Percentiles rank a stretch among this genome's conserved stretches.
These are phyloP conservation scores for Apteryx mantelli DNA, from an alignment of 2,113 vertebrate genomes.

Conservation along the genomic window DNA sequence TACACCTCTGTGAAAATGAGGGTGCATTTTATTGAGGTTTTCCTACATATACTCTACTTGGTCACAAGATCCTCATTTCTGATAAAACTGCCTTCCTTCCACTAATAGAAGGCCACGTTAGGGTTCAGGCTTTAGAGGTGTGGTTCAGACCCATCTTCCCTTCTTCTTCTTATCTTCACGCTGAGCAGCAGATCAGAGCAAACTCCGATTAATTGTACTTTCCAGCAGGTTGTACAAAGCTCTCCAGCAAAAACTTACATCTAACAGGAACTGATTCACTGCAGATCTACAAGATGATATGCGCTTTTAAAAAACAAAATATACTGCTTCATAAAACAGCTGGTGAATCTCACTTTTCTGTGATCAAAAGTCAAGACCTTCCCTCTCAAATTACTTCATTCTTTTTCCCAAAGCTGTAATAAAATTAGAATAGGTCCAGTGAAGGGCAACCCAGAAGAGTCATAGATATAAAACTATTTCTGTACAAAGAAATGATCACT, in stretches of 20 bases:
- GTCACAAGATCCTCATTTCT: neutral
- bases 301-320: neutral
- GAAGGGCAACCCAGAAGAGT: neutral
- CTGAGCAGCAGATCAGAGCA: neutral
- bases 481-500: neutral
- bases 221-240: conserved; percentile 1
- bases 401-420: neutral
- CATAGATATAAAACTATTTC: neutral
- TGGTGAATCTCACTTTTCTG: neutral
- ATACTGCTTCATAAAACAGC: neutral
- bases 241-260: neutral
- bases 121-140: neutral
- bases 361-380: neutral
- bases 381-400: neutral
- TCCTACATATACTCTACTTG: neutral
- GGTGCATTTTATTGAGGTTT: neutral
- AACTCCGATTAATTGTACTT: neutral
- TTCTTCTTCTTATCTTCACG: conserved; percentile 3
- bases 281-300: neutral
- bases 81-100: neutral
- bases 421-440: neutral
- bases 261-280: conserved; percentile 33
- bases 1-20: neutral
- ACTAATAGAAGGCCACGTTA: neutral
- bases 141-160: neutral